These are phyloP conservation scores for Drosophila punjabiensis DNA, from an alignment of 1,140 invertebrate species.

Conservation along the genomic window DNA sequence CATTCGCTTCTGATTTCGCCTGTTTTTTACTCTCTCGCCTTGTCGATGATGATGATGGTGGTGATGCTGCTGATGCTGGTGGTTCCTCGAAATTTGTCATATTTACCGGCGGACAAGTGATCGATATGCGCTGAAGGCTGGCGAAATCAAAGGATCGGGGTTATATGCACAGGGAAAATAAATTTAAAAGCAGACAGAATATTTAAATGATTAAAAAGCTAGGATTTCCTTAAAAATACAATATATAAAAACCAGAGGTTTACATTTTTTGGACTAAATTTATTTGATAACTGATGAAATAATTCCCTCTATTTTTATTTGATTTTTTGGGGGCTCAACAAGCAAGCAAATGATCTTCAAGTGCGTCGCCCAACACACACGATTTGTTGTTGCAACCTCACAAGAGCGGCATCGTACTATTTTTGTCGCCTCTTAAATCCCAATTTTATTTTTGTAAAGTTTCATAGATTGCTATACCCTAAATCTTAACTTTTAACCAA, in stretches of 20 bases:
- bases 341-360: not conserved
- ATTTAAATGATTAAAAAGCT: too few species aligned
- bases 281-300: too few species aligned
- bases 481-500: too few species aligned
- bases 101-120: slow-evolving; percentile 74
- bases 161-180: slow-evolving; percentile 16
- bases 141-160: slow-evolving; percentile 14
- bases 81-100: slow-evolving; percentile 75
- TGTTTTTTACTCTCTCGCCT: slow-evolving; percentile 18
- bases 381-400: too few species aligned
- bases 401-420: too few species aligned
- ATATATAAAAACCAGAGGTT: too few species aligned
- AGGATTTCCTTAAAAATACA: too few species aligned
- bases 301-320: too few species aligned
- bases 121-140: slow-evolving; percentile 68
- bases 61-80: slow-evolving; percentile 24
- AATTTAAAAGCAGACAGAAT: not conserved
- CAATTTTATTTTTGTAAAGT: not conserved
- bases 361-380: not conserved
- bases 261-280: too few species aligned
- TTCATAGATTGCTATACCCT: too few species aligned
- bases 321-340: too few species aligned
- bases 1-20: slow-evolving; percentile 72
- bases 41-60: slow-evolving; percentile 1
- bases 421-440: too few species aligned